phyloP scores from a whole-genome alignment of 2,888 invertebrate species.

The Spatulosminthurus flaviceps region DNA sequence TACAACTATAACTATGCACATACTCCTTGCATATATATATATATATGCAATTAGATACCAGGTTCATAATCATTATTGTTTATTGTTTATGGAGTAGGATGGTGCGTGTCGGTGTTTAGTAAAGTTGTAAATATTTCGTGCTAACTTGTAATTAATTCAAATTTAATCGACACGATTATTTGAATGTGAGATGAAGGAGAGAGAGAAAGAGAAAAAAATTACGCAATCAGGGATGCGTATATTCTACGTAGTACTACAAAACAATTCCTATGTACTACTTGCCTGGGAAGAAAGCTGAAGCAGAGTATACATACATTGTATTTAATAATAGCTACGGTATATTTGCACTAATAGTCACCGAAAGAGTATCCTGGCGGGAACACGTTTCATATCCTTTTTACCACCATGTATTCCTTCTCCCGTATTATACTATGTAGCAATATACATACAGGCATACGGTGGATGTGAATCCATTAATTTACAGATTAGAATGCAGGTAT shows the following conservation, averaged over 20 bases:
- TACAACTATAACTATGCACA: neutral
- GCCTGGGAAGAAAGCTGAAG: neutral
- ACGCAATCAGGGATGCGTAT: neutral
- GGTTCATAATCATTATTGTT: constrained; percentile 8
- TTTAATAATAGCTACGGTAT: too few species aligned
- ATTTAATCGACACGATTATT: constrained; percentile 30
- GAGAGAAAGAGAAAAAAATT: neutral
- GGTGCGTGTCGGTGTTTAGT: constrained; percentile 18
- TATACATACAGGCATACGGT: neutral
- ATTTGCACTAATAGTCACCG: neutral
- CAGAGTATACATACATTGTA: neutral
- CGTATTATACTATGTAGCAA: neutral
- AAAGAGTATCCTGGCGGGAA: neutral
- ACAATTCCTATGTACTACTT: constrained; percentile 3
- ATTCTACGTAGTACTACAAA: too few species aligned
- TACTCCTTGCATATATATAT: too few species aligned
- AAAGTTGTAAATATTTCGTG: constrained; percentile 14
- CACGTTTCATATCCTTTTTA: neutral
- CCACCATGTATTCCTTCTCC: too few species aligned
- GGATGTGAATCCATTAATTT: neutral
- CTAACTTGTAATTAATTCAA: constrained; percentile 24
- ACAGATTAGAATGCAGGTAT: constrained; percentile 6
- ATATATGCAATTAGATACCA: neutral
- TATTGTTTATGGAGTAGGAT: constrained; percentile 13
- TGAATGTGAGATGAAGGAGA: constrained; percentile 9